These are phyloP conservation scores for Calliphora vomitoria DNA, from an alignment of 2,888 invertebrate genomes.

Conservation along the genomic window DNA sequence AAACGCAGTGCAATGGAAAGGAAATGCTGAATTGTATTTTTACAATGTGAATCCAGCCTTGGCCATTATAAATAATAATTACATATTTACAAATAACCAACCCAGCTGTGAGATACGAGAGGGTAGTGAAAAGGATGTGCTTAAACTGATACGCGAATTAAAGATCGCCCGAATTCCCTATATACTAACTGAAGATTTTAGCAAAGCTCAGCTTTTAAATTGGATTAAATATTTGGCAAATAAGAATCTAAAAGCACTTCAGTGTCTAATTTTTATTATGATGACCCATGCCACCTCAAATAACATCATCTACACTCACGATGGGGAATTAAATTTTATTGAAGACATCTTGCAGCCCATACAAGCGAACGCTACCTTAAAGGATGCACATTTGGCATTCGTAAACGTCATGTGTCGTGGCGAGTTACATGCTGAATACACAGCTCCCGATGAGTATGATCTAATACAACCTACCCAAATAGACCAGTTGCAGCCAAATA, in stretches of 20 bases:
- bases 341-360: constrained; percentile 21
- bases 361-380: constrained; percentile 30
- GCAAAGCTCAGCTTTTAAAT: not conserved
- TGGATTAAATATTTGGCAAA: not conserved
- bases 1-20: not conserved
- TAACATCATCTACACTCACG: constrained; percentile 37
- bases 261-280: constrained; percentile 40
- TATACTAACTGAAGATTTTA: constrained; percentile 43
- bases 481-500: not conserved
- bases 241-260: constrained; percentile 13
- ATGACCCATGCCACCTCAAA: constrained; percentile 46
- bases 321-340: constrained; percentile 47
- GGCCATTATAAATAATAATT: constrained; percentile 53
- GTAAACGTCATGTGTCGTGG: constrained; percentile 48
- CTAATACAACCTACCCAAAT: constrained; percentile 25
- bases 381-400: not conserved
- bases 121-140: constrained; percentile 52
- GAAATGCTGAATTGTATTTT: constrained; percentile 30
- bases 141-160: constrained; percentile 12
- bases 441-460: constrained; percentile 13
- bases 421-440: constrained; percentile 9
- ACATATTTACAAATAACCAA: constrained; percentile 13
- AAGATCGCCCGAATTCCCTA: constrained; percentile 47
- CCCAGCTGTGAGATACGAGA: not conserved
- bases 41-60: constrained; percentile 59